phyloP scores from a whole-genome alignment of 2,113 vertebrate species.

The Sinocyclocheilus maitianheensis region DNA sequence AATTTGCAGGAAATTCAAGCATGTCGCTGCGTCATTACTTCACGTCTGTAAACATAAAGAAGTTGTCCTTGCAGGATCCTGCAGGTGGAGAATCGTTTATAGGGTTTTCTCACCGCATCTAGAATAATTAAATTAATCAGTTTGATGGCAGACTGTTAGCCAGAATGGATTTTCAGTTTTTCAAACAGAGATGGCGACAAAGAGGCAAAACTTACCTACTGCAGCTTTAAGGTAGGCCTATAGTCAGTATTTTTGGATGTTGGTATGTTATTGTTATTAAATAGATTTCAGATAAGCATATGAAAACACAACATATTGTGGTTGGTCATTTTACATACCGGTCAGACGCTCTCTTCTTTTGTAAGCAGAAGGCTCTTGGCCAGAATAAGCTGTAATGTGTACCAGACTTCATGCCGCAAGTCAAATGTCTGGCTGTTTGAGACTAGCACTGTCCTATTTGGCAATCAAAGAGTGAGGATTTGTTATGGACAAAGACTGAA shows the following conservation, averaged over 20 bases:
- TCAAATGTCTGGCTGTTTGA: neutral
- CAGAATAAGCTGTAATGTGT: neutral
- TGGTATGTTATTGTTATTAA: neutral
- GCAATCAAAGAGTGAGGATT: neutral
- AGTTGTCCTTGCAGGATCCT: too few species aligned
- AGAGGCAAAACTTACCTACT: too few species aligned
- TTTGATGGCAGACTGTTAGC: too few species aligned
- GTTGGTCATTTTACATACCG: neutral
- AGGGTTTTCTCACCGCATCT: too few species aligned
- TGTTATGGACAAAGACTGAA: neutral
- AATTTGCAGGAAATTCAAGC: too few species aligned
- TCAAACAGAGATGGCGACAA: too few species aligned
- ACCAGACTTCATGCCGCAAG: conserved; percentile 1
- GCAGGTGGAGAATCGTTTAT: too few species aligned
- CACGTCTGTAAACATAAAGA: too few species aligned
- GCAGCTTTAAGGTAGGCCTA: neutral
- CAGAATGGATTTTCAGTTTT: too few species aligned
- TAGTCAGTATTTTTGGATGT: neutral
- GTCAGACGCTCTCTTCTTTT: neutral
- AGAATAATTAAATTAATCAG: too few species aligned
- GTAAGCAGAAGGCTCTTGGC: neutral
- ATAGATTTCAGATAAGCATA: neutral
- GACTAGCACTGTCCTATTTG: neutral
- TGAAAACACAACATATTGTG: neutral
- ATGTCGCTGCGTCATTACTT: too few species aligned